Base-by-base conservation (phyloP, 1,140 invertebrate genomes). In the Potamilus streckersoni region DNA sequence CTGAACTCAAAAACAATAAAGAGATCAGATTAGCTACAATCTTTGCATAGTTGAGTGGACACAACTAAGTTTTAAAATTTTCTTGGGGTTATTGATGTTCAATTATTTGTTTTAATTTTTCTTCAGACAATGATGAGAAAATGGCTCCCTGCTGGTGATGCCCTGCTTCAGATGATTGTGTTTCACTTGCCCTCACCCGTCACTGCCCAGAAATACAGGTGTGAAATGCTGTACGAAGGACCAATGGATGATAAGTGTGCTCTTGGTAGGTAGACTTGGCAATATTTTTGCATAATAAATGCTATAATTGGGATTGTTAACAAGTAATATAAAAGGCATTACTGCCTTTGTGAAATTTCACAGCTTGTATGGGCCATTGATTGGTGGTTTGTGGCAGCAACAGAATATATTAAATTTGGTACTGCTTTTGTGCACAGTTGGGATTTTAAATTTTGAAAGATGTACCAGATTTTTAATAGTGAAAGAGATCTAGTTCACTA, bases 91-190 rank as follows among this genome's bases (percentile, higher is more conserved):
- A 31, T 31, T 31, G 27, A 31, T 31, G 27, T 31, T 31, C 1
- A 31, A 31, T 31, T 31, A 31, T 49, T 49, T 11, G 11, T 49
- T 49, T 56, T n/a, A 11, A 14, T 78, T 56, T 60, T 63, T 58
- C 66, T 80, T 6, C 69, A 87, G 86, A 76, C 75, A 14, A 95
- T 99, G 57, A 99, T 99, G 97, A 94, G 97, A 87, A 96, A 96
- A 70, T 99, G 98, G 98, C 92, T 99, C 87, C 98, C 98, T 76
- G 98, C 98, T 92, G 98, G 98, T 86, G 98, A 99, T 91, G 97
- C 98, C 89, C 91, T 99, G 83, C 95, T 99, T 93, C 97, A 99
- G 93, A 99, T 99, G 98, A 99, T 99, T 92, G 97, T 97, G 90
- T 98, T 99, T 89, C 98, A 99, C 90, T 92, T 99, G 87, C 98